Base-by-base conservation (phyloP, 2,113 vertebrate species). In the Alaudala cheleensis region DNA sequence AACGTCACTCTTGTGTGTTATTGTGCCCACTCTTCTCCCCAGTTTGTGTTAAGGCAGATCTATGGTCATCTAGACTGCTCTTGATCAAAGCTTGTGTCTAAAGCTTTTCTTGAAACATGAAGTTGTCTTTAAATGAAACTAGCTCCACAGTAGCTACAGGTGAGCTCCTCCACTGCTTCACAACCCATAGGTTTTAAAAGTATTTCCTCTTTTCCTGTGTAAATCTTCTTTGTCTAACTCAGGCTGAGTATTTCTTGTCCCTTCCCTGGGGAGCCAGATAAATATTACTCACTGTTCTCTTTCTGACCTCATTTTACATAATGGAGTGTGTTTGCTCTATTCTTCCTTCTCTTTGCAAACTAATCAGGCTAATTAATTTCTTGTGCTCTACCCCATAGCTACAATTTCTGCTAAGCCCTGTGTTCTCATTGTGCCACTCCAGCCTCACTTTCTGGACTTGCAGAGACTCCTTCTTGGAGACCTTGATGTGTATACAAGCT, bases 251-350 rank as follows among this genome's bases (percentile, higher is more conserved):
- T 87, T 91, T 90, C 90, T 91, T 95, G 40, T n/a, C 66, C 70
- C 28, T 24, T 92, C 92, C 57, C 79, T 82, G 57, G 70, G 62
- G 92, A 96, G 37, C 28, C 78, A 57, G 45, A 85, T 62, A 80
- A 92, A 91, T 92, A 91, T 92, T 96, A 94, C 74, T 96, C 93
- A 93, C 85, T 94, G 81, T 95, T 96, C 85, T 77, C 78, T 87
- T 91, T 91, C 50, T 96, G 92, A 95, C 96, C 93, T 96, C 54
- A 39, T 96, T 95, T 90, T 96, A 74, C 88, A 74, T 94, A 86
- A 37, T 83, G 72, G 47, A 83, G 76, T 83, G 18, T 92, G 80
- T 97, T 95, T 97, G 82, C 82, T 92, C 54, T 95, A 8, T 84
- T 93, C 80, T 56, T 93, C 29, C 82, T 61, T 72, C 62, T 83